Evolutionary conservation across 2,888 invertebrate genomes (phyloP), one percentile per base, ranked within the genome.

Genomic region (Spatulosminthurus flaviceps): DNA sequence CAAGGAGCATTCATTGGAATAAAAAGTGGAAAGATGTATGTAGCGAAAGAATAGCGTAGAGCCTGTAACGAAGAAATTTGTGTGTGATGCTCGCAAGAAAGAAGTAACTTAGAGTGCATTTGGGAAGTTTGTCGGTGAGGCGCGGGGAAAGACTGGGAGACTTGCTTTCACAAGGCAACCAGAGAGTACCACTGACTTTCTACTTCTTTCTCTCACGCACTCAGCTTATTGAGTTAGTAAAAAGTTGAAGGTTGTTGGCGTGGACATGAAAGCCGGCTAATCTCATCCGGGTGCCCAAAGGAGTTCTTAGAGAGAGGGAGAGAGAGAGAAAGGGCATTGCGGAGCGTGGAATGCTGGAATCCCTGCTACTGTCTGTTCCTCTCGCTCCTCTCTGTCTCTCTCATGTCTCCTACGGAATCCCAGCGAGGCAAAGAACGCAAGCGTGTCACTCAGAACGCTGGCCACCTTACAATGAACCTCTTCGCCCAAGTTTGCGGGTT

Each of bases 241-340:
- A 22, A 64, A 64, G 24, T 22, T 64, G 22, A 1, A 22, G 21
- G 60, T 64, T 24, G 21, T 64, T 64, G 64, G 64, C 26, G 21
- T 64, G 64, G 64, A 64, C 64, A 64, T 16, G 64, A 26, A 64
- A 26, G 24, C 64, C n/a, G 21, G 64, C 24, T 64, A 64, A 64
- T 64, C n/a, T 60, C n/a, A 60, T 60, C 60, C n/a, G 60, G 60
- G 60, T 60, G 60, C 60, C 60, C 60, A 60, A 60, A 60, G 21
- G 60, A 21, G 21, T 71, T 26, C 28, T 29, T 71, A 19, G 11
- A 71, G n/a, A 9, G 71, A 34, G 9, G 29, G 5, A 34, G 16
- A 71, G 21, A 34, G 41, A 29, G 29, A 9, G 71, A 29, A 34
- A 34, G n/a, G 69, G 11, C n/a, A 71, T 19, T 13, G 26, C 26